A percentile compares a stretch with the other conserved stretches of the same genome.
phyloP scores from a whole-genome alignment of 2,888 invertebrate genomes.

The Apoda limacodes region DNA sequence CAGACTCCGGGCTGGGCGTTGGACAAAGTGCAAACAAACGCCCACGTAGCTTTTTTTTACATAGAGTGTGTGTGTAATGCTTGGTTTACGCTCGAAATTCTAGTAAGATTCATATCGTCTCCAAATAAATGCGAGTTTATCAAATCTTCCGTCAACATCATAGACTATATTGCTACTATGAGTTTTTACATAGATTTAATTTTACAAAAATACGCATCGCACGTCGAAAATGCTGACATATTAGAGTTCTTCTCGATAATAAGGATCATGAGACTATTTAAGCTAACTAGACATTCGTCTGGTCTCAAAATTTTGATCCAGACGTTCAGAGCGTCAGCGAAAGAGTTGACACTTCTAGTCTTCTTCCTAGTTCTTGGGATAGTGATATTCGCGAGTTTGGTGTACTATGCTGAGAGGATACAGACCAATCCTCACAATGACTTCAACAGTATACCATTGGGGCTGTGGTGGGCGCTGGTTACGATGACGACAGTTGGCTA shows the following conservation, averaged over 20 bases:
- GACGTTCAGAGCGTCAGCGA: constrained; percentile 96
- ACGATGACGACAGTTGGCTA: constrained; percentile 99
- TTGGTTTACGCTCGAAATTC: constrained; percentile 99
- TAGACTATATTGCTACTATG: constrained; percentile 98
- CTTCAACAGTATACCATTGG: constrained; percentile 97
- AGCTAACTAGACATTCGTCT: constrained; percentile 95
- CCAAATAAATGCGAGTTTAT: constrained; percentile 96
- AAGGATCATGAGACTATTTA: constrained; percentile 97
- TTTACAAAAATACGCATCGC: constrained; percentile 89
- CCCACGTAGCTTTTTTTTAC: constrained; percentile 97
- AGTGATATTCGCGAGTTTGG: constrained; percentile 97
- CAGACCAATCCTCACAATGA: constrained; percentile 96
- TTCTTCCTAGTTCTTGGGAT: constrained; percentile 98
- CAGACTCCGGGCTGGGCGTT: constrained; percentile 84
- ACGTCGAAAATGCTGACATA: constrained; percentile 94
- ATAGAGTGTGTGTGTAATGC: constrained; percentile 98
- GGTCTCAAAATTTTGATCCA: constrained; percentile 98
- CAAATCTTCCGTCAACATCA: constrained; percentile 97
- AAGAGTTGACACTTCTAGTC: constrained; percentile 94
- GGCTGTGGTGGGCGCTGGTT: constrained; percentile 98
- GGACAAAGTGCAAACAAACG: constrained; percentile 94
- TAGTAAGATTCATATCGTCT: constrained; percentile 91
- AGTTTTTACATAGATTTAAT: constrained; percentile 97
- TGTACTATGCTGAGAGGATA: constrained; percentile 97
- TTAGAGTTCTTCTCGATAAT: constrained; percentile 98